phyloP scores from a whole-genome alignment of 2,888 invertebrate genomes.

The Dryococelus australis region DNA sequence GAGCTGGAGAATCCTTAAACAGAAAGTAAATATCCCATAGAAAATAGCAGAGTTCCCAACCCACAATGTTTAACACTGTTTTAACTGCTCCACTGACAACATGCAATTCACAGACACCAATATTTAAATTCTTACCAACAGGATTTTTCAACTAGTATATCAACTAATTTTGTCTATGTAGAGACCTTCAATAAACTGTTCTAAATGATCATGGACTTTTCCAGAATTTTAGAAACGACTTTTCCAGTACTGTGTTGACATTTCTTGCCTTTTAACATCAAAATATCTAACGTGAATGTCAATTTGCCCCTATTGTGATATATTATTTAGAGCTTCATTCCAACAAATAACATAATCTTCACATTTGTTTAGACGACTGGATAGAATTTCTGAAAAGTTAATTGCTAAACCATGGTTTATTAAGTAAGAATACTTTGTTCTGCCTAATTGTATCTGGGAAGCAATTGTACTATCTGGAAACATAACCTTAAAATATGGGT shows the following conservation, averaged over 20 bases:
- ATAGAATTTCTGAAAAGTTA: constrained; percentile 3
- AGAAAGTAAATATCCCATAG: background rate
- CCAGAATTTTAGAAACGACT: background rate
- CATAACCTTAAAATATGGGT: background rate
- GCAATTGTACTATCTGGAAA: constrained; percentile 20
- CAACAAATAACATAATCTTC: constrained; percentile 12
- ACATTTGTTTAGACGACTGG: background rate
- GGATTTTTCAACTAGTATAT: background rate
- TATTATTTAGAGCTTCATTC: background rate
- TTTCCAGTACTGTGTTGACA: background rate
- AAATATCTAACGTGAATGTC: constrained; percentile 6
- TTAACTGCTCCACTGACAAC: constrained; percentile 9
- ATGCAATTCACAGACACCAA: background rate
- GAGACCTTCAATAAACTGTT: background rate
- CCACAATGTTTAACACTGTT: background rate
- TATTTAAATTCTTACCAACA: background rate
- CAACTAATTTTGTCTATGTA: background rate
- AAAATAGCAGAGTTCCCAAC: background rate
- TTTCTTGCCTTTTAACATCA: constrained; percentile 21
- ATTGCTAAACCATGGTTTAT: background rate
- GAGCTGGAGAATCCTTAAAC: constrained; percentile 20
- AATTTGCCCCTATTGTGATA: background rate
- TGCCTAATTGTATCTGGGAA: background rate
- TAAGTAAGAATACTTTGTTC: background rate
- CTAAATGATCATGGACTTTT: background rate